Evolutionary conservation across 2,888 invertebrate genomes (phyloP), one percentile per base, ranked within the genome.

Genomic region (Stenichneumon culpator): DNA sequence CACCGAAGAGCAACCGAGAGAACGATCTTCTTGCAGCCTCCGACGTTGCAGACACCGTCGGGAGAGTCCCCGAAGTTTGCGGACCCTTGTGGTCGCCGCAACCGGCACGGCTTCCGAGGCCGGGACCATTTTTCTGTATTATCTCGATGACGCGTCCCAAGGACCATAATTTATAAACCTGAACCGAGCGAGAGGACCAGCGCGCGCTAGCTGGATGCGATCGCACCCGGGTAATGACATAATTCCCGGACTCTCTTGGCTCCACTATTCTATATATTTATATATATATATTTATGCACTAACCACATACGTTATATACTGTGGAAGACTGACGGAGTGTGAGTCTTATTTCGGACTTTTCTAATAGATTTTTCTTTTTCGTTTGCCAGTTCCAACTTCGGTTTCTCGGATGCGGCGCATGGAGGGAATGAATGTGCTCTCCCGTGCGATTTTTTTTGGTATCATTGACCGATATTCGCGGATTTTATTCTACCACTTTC

Each of bases 111-210:
- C 90, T 91, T 90, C 90, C 88, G 88, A 89, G 89, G 84, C 84
- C 75, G 72, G 87, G 89, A 88, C 91, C 91, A 92, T 92, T 92
- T 92, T 92, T 92, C 90, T 90, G 90, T 90, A 92, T 91, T 92
- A 92, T 92, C 90, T 90, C 92, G 90, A 91, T 91, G 90, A 91
- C 89, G 89, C 89, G 89, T 84, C 89, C 83, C 83, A 82, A 87
- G 86, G 86, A 88, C 87, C 89, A 89, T 91, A 90, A 92, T 92
- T 91, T 91, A 91, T 91, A 89, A 86, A 87, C 81, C 86, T 83
- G 87, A 78, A 83, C 77, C 73, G 77, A 84, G 89, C 89, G 86
- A 86, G 87, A 11, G 67, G 36, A 39, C 7, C 16, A 32, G 28
- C 63, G 60, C 14, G 63, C 63, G 32, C 36, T 32, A 50, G 32